A percentile compares a stretch with the other conserved stretches of the same genome.
Evolutionary conservation across 2,888 invertebrate genomes (phyloP).

Genomic region (Drosophila leonis): DNA sequence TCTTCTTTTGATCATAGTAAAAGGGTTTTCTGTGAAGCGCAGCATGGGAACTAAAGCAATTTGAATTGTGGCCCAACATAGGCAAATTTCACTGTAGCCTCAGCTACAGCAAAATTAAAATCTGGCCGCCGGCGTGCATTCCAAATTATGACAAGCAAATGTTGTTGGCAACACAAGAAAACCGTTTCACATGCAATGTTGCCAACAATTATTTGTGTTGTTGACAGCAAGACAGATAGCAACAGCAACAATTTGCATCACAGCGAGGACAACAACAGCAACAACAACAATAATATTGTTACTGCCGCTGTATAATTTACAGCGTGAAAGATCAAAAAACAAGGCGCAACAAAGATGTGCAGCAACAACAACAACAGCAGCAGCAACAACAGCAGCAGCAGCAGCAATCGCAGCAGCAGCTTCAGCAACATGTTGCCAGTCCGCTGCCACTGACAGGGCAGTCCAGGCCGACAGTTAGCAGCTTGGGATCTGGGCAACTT

Average conservation of each 20-base stretch:
- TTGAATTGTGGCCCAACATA: conserved; percentile 17
- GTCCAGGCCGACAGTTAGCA: conserved; percentile 38
- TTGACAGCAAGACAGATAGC: conserved; percentile 71
- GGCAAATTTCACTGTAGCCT: conserved; percentile 37
- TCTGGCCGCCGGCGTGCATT: conserved; percentile 46
- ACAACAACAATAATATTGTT: conserved; percentile 14
- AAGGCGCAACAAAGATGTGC: conserved; percentile 61
- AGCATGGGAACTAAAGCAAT: conserved; percentile 42
- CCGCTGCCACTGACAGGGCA: conserved; percentile 53
- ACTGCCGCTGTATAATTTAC: conserved; percentile 54
- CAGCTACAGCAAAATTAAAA: conserved; percentile 31
- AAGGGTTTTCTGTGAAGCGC: conserved; percentile 40
- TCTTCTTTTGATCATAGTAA: conserved; percentile 28
- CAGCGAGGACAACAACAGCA: conserved; percentile 13
- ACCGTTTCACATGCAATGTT: conserved; percentile 61
- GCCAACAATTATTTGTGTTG: conserved; percentile 63
- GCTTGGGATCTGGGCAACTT: conserved; percentile 32
- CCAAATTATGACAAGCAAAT: conserved; percentile 64
- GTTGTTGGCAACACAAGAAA: conserved; percentile 61
- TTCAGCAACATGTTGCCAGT: conserved; percentile 58
- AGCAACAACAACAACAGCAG: conserved; percentile 27
- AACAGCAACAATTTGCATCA: conserved; percentile 57
- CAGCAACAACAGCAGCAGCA: conserved; percentile 2
- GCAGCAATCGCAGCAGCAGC: conserved; percentile 12
- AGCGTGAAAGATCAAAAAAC: conserved; percentile 62